These are phyloP conservation scores for Drosophila leontia DNA, from an alignment of 1,140 invertebrate species.

Conservation along the genomic window DNA sequence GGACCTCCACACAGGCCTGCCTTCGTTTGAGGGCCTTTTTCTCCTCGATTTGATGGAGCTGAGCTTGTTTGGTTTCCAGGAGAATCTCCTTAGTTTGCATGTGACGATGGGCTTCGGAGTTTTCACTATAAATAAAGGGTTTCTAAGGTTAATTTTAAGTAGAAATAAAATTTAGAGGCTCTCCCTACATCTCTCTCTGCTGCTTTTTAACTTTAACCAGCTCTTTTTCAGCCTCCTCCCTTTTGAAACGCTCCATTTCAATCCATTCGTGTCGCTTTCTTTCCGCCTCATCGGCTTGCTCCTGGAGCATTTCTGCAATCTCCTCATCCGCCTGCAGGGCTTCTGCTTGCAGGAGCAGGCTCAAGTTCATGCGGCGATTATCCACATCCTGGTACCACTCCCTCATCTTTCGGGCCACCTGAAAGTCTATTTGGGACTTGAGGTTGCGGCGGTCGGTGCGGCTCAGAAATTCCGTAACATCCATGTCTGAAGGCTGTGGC, in stretches of 20 bases:
- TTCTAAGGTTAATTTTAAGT: not conserved
- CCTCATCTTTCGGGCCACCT: constrained; percentile 48
- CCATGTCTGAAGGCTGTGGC: constrained; percentile 13
- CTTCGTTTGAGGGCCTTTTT: constrained; percentile 30
- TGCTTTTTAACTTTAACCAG: constrained; percentile 55
- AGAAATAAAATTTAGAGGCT: not conserved
- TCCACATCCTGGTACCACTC: constrained; percentile 51
- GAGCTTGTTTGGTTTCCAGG: constrained; percentile 59
- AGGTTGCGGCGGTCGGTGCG: constrained; percentile 60
- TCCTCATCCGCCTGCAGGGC: constrained; percentile 39
- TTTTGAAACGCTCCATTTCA: constrained; percentile 44
- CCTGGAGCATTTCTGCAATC: constrained; percentile 33
- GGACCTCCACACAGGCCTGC: constrained; percentile 50
- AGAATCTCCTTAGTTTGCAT: constrained; percentile 61
- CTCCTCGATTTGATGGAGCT: constrained; percentile 72
- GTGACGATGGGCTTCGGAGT: constrained; percentile 63
- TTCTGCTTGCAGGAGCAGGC: constrained; percentile 45
- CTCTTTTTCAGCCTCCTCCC: constrained; percentile 46
- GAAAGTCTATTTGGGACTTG: constrained; percentile 56
- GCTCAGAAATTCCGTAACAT: constrained; percentile 52
- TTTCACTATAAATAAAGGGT: constrained; percentile 44
- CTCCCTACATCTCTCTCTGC: constrained; percentile 67
- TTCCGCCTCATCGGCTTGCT: constrained; percentile 33
- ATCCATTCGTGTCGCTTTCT: constrained; percentile 64
- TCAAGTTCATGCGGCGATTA: constrained; percentile 43